These are phyloP conservation scores for Siniperca undulata DNA, from an alignment of 2,797 vertebrate genomes.

Conservation along the genomic window DNA sequence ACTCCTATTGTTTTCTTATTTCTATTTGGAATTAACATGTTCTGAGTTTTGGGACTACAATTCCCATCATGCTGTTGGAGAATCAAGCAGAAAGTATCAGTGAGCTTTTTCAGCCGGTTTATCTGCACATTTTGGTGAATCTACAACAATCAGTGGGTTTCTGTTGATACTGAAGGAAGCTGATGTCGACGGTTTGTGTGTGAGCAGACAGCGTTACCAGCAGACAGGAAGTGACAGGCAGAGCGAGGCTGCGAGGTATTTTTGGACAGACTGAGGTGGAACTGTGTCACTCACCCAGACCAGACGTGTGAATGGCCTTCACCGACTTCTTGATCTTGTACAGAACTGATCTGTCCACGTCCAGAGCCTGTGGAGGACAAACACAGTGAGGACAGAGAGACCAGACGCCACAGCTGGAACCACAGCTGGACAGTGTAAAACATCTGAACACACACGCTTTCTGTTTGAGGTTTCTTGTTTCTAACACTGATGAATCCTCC, in stretches of 20 bases:
- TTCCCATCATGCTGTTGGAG: slow-evolving; percentile 1
- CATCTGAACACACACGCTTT: not conserved
- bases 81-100: not conserved
- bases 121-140: not conserved
- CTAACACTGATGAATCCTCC: too few relatives aligned
- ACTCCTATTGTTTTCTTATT: not conserved
- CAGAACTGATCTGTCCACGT: slow-evolving; percentile 92
- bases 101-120: not conserved
- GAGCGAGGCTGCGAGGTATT: not conserved
- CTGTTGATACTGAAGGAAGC: not conserved
- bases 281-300: slow-evolving; percentile 87
- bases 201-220: not conserved
- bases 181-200: too few relatives aligned
- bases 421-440: too few relatives aligned
- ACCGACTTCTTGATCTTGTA: slow-evolving; percentile 98
- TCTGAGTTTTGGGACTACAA: not conserved
- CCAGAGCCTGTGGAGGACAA: slow-evolving; percentile 88
- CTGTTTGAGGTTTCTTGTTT: too few relatives aligned
- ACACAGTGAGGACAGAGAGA: slow-evolving; percentile 2
- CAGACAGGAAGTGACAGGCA: slow-evolving; percentile 26
- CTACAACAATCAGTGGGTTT: not conserved
- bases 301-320: slow-evolving; percentile 93
- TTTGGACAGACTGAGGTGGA: not conserved
- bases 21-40: not conserved
- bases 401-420: not conserved